phyloP scores from a whole-genome alignment of 2,113 vertebrate genomes.

The Seriola aureovittata region DNA sequence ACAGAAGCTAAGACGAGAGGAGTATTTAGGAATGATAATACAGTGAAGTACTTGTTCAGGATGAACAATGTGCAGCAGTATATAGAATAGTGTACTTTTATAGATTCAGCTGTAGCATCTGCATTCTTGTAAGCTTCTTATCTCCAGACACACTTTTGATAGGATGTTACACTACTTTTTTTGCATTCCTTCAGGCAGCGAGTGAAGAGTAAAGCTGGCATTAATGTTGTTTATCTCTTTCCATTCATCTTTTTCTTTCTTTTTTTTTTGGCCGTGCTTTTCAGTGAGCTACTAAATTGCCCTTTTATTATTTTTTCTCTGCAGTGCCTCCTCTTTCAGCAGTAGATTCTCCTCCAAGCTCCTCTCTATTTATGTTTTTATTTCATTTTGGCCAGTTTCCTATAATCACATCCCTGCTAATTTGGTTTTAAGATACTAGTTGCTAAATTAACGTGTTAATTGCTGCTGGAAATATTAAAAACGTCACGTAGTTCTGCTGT shows the following conservation, averaged over 20 bases:
- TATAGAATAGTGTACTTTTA: not conserved
- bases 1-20: not conserved
- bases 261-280: not conserved
- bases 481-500: not conserved
- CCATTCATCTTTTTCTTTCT: not conserved
- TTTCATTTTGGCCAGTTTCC: not conserved
- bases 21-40: not conserved
- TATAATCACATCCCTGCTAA: not conserved
- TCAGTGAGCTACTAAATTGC: not conserved
- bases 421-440: not conserved
- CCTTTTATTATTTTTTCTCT: not conserved
- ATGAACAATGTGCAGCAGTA: not conserved
- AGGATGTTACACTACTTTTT: not conserved
- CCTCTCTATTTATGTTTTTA: not conserved
- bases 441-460: conserved; percentile 2
- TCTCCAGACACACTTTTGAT: conserved; percentile 36
- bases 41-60: not conserved
- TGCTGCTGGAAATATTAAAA: not conserved
- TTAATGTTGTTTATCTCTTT: conserved; percentile 21
- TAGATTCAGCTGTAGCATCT: conserved; percentile 9
- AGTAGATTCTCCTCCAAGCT: not conserved
- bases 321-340: not conserved
- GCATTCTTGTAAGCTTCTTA: conserved; percentile 24
- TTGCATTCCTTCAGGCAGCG: not conserved
- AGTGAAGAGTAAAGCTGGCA: not conserved